These are phyloP conservation scores for Zaprionus lineosus DNA, from an alignment of 2,888 invertebrate species.

Conservation along the genomic window DNA sequence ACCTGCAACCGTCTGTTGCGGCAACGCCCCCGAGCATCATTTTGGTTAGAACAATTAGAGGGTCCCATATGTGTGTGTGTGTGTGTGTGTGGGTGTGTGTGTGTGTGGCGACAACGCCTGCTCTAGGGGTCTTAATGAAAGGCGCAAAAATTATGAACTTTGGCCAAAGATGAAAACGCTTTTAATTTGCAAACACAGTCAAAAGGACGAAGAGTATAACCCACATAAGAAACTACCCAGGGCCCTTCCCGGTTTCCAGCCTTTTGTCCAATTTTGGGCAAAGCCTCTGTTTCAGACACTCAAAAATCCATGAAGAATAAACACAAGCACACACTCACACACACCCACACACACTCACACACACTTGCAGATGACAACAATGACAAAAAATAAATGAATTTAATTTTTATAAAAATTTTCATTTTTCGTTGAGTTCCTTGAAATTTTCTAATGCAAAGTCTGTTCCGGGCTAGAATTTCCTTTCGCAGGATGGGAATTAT, in stretches of 20 bases:
- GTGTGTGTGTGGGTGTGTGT: conserved; percentile 1
- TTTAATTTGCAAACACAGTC: conserved; percentile 71
- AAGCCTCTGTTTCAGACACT: conserved; percentile 22
- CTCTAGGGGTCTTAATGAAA: conserved; percentile 50
- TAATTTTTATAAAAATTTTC: too few relatives aligned
- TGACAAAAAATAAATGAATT: background rate
- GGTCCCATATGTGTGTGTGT: conserved; percentile 42
- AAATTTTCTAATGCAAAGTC: too few relatives aligned
- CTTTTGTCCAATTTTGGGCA: background rate
- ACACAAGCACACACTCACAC: background rate
- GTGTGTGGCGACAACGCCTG: conserved; percentile 25
- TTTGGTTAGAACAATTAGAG: conserved; percentile 63
- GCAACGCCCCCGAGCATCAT: conserved; percentile 30
- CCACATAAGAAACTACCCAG: conserved; percentile 5
- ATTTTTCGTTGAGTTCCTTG: too few relatives aligned
- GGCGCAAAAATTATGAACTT: conserved; percentile 71
- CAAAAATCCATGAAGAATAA: too few relatives aligned
- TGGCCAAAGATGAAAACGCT: conserved; percentile 69
- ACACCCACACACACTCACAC: conserved; percentile 1
- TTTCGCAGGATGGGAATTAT: too few relatives aligned
- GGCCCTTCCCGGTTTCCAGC: background rate
- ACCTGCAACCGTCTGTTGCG: conserved; percentile 10
- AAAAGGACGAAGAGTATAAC: conserved; percentile 1
- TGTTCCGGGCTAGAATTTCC: too few relatives aligned
- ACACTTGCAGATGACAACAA: background rate